A percentile compares a stretch with the other conserved stretches of the same genome.
Conservation (phyloP, 2,797 vertebrate species). For the Tenualosa thibaudeaui region DNA sequence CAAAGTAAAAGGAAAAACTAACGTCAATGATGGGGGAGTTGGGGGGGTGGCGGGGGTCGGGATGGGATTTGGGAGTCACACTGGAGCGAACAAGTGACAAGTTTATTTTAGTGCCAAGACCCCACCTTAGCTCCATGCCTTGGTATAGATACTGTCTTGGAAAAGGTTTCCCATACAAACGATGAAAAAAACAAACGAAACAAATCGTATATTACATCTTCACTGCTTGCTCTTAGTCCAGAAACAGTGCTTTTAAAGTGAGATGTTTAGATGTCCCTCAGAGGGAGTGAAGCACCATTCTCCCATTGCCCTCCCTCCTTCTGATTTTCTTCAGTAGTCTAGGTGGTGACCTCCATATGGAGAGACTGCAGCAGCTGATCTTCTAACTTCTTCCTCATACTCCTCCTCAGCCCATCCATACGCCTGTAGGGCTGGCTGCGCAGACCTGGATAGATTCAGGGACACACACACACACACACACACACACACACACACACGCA, state of each 20-base stretch:
- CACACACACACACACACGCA: not conserved
- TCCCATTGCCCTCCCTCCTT: not conserved
- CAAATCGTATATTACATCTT: not conserved
- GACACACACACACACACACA: not conserved
- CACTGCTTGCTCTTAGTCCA: not conserved
- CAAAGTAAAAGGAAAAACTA: not conserved
- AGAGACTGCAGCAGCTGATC: conserved; percentile 45
- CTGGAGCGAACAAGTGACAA: conserved; percentile 14
- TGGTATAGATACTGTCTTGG: not conserved
- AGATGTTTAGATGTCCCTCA: not conserved
- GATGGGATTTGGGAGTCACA: not conserved
- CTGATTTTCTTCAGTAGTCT: conserved; percentile 26
- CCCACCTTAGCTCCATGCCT: not conserved
- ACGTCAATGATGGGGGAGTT: not conserved
- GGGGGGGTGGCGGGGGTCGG: not conserved
- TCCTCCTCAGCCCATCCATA: conserved; percentile 46
- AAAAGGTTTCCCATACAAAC: conserved; percentile 1
- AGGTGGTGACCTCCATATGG: conserved; percentile 47
- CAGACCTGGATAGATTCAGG: conserved; percentile 39
- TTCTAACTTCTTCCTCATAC: conserved; percentile 45
- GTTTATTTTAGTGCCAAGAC: not conserved
- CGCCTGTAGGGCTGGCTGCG: conserved; percentile 51
- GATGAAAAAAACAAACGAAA: not conserved
- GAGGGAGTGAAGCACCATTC: not conserved
- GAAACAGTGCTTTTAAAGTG: conserved; percentile 2